phyloP scores from a whole-genome alignment of 2,888 invertebrate species.

The Slavum lentiscoides region DNA sequence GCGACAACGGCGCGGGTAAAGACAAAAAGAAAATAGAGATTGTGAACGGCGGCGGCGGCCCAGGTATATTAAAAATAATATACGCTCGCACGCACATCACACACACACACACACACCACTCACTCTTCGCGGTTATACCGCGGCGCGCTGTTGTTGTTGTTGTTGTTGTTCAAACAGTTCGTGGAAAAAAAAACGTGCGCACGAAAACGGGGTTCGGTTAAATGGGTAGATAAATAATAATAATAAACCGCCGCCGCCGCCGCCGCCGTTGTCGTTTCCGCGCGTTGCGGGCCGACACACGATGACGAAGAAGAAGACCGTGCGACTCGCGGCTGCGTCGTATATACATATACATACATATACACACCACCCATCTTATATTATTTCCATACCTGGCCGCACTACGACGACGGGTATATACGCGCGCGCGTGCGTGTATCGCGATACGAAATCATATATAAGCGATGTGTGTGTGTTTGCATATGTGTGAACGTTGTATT shows the following conservation, averaged over 20 bases:
- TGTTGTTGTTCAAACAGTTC: slow-evolving; percentile 46
- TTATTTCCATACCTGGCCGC: too few species aligned
- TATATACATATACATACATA: not conserved
- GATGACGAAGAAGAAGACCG: slow-evolving; percentile 20
- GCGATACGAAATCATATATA: too few species aligned
- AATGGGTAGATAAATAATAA: slow-evolving; percentile 53
- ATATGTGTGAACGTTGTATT: not conserved
- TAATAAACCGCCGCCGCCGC: slow-evolving; percentile 36
- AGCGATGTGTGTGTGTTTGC: not conserved
- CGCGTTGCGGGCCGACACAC: slow-evolving; percentile 4
- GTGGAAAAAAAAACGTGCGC: slow-evolving; percentile 27
- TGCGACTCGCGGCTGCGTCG: slow-evolving; percentile 25
- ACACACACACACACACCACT: not conserved
- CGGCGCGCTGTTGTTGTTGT: not conserved
- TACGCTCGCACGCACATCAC: not conserved
- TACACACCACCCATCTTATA: too few species aligned
- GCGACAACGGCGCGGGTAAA: slow-evolving; percentile 25
- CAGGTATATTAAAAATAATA: slow-evolving; percentile 3
- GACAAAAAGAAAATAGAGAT: slow-evolving; percentile 48
- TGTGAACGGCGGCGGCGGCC: slow-evolving; percentile 18
- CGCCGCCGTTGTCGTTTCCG: slow-evolving; percentile 29
- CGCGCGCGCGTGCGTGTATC: not conserved
- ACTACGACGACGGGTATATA: too few species aligned
- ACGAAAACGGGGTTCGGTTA: slow-evolving; percentile 51
- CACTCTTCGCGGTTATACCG: too few species aligned